These are phyloP conservation scores for Bugula neritina DNA, from an alignment of 2,888 invertebrate genomes.

Conservation along the genomic window DNA sequence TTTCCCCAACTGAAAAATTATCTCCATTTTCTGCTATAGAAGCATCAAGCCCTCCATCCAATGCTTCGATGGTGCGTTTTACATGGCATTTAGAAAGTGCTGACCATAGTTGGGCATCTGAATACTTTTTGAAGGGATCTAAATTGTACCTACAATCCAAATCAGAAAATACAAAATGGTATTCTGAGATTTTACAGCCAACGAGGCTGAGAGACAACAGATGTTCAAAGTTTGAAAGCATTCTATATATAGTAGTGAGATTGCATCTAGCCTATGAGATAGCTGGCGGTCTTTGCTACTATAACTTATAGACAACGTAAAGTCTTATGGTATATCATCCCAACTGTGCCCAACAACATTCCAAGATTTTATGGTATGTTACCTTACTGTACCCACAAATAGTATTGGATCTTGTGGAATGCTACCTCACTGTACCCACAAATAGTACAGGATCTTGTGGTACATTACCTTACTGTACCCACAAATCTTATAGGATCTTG, in stretches of 20 bases:
- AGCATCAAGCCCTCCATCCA: slow-evolving; percentile 53
- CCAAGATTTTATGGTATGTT: slow-evolving; percentile 64
- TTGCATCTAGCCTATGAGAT: no score
- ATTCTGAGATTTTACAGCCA: no score
- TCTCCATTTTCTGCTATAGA: slow-evolving; percentile 56
- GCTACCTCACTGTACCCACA: no score
- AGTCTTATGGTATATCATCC: no score
- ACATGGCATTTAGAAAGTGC: slow-evolving; percentile 50
- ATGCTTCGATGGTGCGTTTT: slow-evolving; percentile 41
- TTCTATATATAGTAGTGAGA: neutral
- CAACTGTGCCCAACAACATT: slow-evolving; percentile 60
- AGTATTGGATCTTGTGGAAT: no score
- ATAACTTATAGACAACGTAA: neutral
- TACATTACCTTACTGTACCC: no score
- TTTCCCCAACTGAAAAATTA: slow-evolving; percentile 27
- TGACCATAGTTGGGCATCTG: slow-evolving; percentile 48
- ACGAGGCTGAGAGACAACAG: no score
- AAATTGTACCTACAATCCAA: slow-evolving; percentile 46
- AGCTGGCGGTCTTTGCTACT: no score
- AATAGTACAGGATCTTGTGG: no score
- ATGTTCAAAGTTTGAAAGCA: no score
- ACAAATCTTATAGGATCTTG: no score
- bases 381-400: no score
- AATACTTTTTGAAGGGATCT: slow-evolving; percentile 46
- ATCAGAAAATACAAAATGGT: neutral